Conservation (phyloP, 1,140 invertebrate species). For the Hesperophylax magnus region DNA sequence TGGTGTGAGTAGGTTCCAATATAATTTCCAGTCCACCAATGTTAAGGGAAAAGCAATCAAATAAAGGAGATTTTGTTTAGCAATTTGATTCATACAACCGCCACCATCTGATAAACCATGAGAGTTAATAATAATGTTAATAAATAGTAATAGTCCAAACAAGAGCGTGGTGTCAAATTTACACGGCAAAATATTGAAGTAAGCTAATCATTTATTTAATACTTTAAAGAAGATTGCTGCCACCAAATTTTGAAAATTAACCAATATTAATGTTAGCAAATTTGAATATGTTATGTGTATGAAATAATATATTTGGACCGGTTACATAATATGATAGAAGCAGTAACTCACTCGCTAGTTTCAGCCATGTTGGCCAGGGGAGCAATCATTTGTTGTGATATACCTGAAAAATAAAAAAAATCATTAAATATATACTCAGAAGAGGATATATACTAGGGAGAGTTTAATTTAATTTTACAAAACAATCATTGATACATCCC, state of each 20-base stretch:
- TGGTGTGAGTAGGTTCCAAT: conserved; percentile 12
- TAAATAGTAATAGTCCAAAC: neutral
- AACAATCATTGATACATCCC: no score
- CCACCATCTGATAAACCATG: conserved; percentile 67
- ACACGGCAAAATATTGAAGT: no score
- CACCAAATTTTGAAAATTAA: neutral
- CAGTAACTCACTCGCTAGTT: conserved; percentile 72
- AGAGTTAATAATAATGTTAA: conserved; percentile 3
- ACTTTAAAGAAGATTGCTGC: no score
- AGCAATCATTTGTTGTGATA: conserved; percentile 68
- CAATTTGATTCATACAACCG: conserved; percentile 70
- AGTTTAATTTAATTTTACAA: no score
- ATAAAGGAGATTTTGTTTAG: conserved; percentile 50
- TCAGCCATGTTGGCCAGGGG: conserved; percentile 74
- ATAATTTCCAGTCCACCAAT: conserved; percentile 44
- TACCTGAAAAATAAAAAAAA: conserved; percentile 21
- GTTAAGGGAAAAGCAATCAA: conserved; percentile 39
- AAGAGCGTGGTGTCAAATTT: no score
- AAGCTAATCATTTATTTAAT: no score
- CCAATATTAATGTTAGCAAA: neutral
- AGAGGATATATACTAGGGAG: no score
- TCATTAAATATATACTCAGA: no score
- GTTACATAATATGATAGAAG: no score
- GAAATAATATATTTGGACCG: no score
- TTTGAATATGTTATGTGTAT: no score